Evolutionary conservation across 2,113 vertebrate genomes (phyloP).

Genomic region (Trachemys scripta): DNA sequence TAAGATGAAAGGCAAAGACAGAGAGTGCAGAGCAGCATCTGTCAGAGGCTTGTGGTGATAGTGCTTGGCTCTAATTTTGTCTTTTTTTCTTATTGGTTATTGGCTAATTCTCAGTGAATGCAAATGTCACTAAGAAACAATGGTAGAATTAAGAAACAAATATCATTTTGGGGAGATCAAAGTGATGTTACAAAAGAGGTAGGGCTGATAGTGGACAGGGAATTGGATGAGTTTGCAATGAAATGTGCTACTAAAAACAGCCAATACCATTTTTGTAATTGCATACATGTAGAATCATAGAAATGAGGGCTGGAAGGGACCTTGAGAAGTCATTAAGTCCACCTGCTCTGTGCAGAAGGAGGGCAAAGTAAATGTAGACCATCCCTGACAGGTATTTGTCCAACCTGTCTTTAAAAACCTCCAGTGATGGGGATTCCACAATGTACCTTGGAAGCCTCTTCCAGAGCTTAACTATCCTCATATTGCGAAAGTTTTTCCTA

Average conservation of each 20-base stretch:
- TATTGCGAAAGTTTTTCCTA: background rate
- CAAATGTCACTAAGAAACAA: background rate
- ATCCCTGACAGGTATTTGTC: background rate
- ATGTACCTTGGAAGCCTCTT: background rate
- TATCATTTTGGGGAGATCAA: background rate
- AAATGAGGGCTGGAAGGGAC: background rate
- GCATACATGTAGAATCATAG: background rate
- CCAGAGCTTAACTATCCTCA: background rate
- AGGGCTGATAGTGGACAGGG: background rate
- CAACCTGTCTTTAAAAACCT: background rate
- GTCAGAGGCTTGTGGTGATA: accelerated
- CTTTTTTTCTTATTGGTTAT: background rate
- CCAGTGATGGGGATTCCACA: background rate
- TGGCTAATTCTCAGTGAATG: background rate
- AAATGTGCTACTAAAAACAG: background rate
- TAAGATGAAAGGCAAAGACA: background rate
- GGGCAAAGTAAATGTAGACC: background rate
- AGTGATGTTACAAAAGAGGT: background rate
- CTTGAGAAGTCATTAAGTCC: background rate
- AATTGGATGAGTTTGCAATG: background rate
- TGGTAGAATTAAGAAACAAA: background rate
- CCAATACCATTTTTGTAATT: background rate
- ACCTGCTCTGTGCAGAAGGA: background rate
- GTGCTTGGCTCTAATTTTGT: background rate
- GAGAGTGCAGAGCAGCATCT: background rate